Evolutionary conservation across 2,888 invertebrate genomes (phyloP).

Genomic region (Malacosoma neustria): DNA sequence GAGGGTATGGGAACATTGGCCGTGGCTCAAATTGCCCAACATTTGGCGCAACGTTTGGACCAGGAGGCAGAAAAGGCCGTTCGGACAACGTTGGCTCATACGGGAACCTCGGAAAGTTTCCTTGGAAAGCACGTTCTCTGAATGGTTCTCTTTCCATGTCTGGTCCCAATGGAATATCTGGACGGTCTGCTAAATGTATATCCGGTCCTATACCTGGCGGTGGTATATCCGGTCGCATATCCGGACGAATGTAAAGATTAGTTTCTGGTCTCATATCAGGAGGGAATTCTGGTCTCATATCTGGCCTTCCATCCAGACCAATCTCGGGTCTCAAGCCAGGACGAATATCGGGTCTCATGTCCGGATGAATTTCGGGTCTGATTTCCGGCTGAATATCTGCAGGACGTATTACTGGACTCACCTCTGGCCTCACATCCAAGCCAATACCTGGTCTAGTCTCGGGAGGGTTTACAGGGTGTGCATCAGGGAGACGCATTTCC

Average conservation of each 20-base stretch:
- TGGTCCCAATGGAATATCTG: constrained; percentile 14
- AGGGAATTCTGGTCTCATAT: constrained; percentile 14
- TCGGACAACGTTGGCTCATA: constrained; percentile 31
- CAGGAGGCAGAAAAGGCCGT: constrained; percentile 15
- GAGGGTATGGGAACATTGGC: constrained; percentile 30
- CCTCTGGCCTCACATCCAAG: constrained; percentile 11
- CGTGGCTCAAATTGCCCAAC: constrained; percentile 34
- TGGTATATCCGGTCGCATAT: constrained; percentile 14
- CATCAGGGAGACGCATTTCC: constrained; percentile 16
- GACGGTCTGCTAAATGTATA: constrained; percentile 13
- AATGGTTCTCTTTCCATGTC: constrained; percentile 13
- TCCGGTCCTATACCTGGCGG: constrained; percentile 16
- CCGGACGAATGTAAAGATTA: constrained; percentile 10
- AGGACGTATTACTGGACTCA: constrained; percentile 14
- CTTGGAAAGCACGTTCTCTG: constrained; percentile 23
- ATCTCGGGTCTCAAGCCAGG: constrained; percentile 15
- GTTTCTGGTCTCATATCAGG: constrained; percentile 11
- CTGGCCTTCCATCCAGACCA: constrained; percentile 15
- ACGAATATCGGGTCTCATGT: constrained; percentile 10
- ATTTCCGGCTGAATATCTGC: constrained; percentile 9
- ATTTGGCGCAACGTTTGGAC: constrained; percentile 9
- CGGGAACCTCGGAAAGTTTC: constrained; percentile 21
- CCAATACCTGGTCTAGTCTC: constrained; percentile 8
- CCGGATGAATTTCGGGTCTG: constrained; percentile 8
- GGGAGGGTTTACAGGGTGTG: constrained; percentile 11